phyloP scores from a whole-genome alignment of 2,797 vertebrate genomes.

The Microtus obscurus region DNA sequence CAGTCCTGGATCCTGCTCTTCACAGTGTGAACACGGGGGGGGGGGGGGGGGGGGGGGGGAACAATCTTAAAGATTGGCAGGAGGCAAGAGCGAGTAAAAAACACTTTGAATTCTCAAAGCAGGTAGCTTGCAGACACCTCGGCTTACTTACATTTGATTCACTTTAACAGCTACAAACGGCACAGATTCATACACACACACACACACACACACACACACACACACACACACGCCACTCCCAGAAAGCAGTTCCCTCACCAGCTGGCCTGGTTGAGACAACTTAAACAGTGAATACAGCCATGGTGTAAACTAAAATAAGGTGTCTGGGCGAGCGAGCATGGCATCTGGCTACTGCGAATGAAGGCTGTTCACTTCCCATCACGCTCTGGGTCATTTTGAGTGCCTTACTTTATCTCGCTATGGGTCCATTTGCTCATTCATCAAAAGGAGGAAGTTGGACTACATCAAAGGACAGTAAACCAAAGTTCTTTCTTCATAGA shows the following conservation, averaged over 20 bases:
- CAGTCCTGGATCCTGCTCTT: background rate
- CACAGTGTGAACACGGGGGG: background rate
- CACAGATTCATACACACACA: background rate
- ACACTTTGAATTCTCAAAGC: background rate
- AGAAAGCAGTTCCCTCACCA: background rate
- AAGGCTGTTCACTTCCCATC: background rate
- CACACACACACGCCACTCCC: background rate
- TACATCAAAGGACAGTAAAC: background rate
- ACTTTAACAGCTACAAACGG: slow-evolving; percentile 21
- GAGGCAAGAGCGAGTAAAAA: background rate
- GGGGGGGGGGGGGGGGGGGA: background rate
- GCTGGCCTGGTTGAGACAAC: background rate
- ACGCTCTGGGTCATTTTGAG: background rate
- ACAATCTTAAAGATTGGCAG: background rate
- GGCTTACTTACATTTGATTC: slow-evolving; percentile 20
- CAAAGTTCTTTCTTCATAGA: background rate
- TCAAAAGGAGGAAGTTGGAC: background rate
- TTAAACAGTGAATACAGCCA: background rate
- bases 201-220: background rate
- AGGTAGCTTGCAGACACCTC: background rate
- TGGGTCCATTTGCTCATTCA: background rate
- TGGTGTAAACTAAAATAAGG: background rate
- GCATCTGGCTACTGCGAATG: background rate
- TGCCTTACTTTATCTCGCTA: background rate
- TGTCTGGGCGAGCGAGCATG: background rate